phyloP scores from a whole-genome alignment of 2,888 invertebrate genomes.

The Biston stratarius region DNA sequence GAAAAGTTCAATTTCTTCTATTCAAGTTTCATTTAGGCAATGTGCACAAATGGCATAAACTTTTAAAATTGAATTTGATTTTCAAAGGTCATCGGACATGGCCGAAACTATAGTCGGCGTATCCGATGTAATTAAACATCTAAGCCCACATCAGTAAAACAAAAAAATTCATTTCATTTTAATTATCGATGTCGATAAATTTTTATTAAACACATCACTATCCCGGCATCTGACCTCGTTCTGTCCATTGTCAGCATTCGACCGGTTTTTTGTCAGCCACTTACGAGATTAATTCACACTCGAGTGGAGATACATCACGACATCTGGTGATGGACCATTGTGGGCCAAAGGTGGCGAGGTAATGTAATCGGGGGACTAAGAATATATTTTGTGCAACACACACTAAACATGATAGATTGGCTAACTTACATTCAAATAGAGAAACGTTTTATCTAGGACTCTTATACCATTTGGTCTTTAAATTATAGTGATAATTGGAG shows the following conservation, averaged over 20 bases:
- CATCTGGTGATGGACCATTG: constrained; percentile 42
- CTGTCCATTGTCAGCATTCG: constrained; percentile 55
- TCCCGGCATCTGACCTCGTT: constrained; percentile 49
- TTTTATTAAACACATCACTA: constrained; percentile 16
- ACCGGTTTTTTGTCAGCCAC: constrained; percentile 54
- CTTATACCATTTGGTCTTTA: too few species aligned
- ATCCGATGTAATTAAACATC: too few species aligned
- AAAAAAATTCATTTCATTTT: too few species aligned
- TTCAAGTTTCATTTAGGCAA: too few species aligned
- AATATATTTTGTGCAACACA: constrained; percentile 27
- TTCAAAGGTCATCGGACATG: too few species aligned
- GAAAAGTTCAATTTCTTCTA: too few species aligned
- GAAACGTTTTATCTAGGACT: too few species aligned
- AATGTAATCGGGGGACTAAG: constrained; percentile 14
- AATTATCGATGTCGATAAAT: constrained; percentile 27
- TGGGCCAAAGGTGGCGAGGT: constrained; percentile 30
- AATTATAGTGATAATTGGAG: too few species aligned
- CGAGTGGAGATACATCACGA: constrained; percentile 51
- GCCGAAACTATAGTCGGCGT: too few species aligned
- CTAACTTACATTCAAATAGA: not conserved
- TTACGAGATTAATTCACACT: constrained; percentile 60
- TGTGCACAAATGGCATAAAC: too few species aligned
- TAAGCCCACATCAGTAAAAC: too few species aligned
- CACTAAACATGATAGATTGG: constrained; percentile 3
- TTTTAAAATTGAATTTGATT: too few species aligned